phyloP scores from a whole-genome alignment of 2,113 vertebrate species.

The Psittacara wagleri region DNA sequence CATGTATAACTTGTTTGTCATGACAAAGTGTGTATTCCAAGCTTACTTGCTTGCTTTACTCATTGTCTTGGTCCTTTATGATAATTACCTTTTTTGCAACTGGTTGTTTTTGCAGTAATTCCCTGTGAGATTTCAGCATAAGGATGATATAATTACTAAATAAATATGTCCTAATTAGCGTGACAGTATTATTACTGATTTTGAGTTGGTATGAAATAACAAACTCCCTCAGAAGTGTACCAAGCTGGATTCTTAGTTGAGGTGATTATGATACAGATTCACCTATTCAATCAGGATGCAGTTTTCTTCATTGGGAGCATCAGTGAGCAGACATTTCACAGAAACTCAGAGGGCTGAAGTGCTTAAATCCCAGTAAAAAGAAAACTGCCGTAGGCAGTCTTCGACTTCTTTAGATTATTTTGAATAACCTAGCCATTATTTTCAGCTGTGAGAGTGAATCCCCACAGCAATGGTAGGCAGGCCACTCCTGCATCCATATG shows the following conservation, averaged over 20 bases:
- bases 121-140: not conserved
- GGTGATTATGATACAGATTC: not conserved
- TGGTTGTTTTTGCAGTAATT: not conserved
- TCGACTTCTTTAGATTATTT: not conserved
- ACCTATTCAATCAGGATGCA: not conserved
- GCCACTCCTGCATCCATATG: not conserved
- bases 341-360: not conserved
- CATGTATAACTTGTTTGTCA: not conserved
- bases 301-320: not conserved
- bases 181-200: not conserved
- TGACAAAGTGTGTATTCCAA: not conserved
- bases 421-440: not conserved
- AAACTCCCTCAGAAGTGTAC: not conserved
- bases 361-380: not conserved
- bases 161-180: not conserved
- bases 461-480: not conserved
- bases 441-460: not conserved
- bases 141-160: not conserved
- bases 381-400: not conserved
- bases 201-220: not conserved
- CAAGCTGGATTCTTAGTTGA: not conserved
- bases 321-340: not conserved
- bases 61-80: not conserved
- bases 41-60: not conserved
- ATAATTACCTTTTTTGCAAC: not conserved